Conservation (phyloP, 2,113 vertebrate genomes). For the Origma solitaria region DNA sequence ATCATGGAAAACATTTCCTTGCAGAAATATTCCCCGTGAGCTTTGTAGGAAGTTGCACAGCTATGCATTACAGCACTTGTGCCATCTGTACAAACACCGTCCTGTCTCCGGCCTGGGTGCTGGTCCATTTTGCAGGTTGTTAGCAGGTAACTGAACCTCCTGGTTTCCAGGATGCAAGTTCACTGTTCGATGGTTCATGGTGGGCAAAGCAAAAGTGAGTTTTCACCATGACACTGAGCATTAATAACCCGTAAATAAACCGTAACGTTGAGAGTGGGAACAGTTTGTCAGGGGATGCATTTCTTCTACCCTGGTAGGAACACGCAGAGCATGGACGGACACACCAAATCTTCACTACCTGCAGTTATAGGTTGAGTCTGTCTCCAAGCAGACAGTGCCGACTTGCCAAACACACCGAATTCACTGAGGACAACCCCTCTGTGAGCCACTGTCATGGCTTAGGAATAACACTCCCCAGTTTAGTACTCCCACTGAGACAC, state of each 20-base stretch:
- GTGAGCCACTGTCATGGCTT: background rate
- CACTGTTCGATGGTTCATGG: background rate
- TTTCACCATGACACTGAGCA: background rate
- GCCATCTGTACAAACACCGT: background rate
- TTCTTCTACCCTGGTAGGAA: background rate
- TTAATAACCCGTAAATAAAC: background rate
- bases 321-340: background rate
- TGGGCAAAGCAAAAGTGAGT: background rate
- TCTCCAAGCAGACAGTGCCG: background rate
- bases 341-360: background rate
- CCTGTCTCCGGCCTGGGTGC: background rate
- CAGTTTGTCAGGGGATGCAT: background rate
- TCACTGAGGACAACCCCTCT: background rate
- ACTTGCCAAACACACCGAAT: background rate
- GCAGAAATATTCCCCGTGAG: background rate
- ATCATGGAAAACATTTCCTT: background rate
- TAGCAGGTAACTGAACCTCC: background rate
- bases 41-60: background rate
- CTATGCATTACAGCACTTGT: background rate
- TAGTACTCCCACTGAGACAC: no score
- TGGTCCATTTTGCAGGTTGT: background rate
- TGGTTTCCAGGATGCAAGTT: background rate
- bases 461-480: background rate
- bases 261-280: background rate
- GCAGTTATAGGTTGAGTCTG: background rate